Evolutionary conservation across 2,797 vertebrate species (phyloP).

Genomic region (Pempheris klunzingeri): DNA sequence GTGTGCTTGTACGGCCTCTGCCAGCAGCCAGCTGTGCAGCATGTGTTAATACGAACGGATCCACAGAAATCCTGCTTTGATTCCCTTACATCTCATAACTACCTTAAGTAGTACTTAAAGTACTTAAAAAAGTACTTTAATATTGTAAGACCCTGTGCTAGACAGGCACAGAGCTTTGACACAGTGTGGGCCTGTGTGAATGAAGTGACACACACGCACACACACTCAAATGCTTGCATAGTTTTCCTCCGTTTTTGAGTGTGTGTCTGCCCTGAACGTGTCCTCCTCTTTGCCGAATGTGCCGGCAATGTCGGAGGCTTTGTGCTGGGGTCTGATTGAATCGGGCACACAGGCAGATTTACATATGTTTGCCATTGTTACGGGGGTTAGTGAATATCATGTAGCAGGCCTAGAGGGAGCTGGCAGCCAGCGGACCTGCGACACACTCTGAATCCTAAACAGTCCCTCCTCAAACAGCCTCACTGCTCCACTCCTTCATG

Average conservation of each 20-base stretch:
- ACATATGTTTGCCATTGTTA: conserved; percentile 88
- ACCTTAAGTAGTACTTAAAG: too few species aligned
- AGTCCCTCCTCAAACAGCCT: conserved; percentile 33
- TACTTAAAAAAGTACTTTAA: too few species aligned
- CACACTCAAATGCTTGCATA: not conserved
- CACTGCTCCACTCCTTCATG: conserved; percentile 34
- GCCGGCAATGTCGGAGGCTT: conserved; percentile 72
- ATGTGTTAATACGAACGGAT: not conserved
- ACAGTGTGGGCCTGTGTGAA: not conserved
- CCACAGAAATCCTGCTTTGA: not conserved
- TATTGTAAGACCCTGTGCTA: too few species aligned
- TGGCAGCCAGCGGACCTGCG: conserved; percentile 71
- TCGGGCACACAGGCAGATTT: conserved; percentile 83
- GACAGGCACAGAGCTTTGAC: not conserved
- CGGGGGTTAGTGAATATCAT: conserved; percentile 86
- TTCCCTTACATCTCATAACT: not conserved
- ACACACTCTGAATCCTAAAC: conserved; percentile 80
- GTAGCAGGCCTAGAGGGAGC: conserved; percentile 82
- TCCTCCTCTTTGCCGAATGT: conserved; percentile 50
- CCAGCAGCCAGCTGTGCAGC: not conserved
- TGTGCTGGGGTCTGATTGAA: conserved; percentile 83
- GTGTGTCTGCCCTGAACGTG: conserved; percentile 30
- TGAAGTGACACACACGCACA: conserved; percentile 3
- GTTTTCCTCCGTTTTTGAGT: conserved; percentile 11
- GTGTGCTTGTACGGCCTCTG: not conserved